Base-by-base conservation (phyloP, 2,797 vertebrate species). In the Simalia tracyae region DNA sequence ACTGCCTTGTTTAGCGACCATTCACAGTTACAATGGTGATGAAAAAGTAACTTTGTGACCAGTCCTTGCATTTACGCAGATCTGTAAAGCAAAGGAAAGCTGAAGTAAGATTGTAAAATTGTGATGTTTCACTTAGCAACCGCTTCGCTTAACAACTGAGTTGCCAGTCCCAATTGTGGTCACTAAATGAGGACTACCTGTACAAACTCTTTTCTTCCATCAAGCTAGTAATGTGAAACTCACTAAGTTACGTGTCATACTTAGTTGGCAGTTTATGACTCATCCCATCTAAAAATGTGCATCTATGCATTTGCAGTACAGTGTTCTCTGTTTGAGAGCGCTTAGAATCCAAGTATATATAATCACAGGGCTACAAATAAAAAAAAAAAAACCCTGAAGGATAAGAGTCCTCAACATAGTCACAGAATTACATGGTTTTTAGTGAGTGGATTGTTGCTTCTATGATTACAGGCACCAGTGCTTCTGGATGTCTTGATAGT, bases 341-440 rank as follows among this genome's bases (percentile, higher is more conserved):
- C 28, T 59, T 22, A 56, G 22, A 91, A 81, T 24, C 11, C 9
- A 76, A 87, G 11, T 14, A 24, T 24, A 59, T 87, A 68, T 91
- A 91, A 87, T 89, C 61, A 59, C 28, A 89, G 50, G 81, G 10
- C 50, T n/a, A 68, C 6, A 59, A 91, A 50, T 54, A 60, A 60
- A 5, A 68, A 26, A 64, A 64, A 36, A 14, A 72, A 22, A 76
- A 85, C 60, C 8, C 87, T 59, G 81, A 92, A 85, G n/a, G 11
- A 50, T 59, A 5, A 59, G 15, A 68, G 17, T 46, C 31, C 88
- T 31, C 50, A 85, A 60, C 46, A 89, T 84, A 84, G 87, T 92
- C 60, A 59, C 54, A 92, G 31, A 92, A 92, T 89, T 57, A 85
- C 81, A 89, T 85, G 60, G 3, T 64, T 84, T 92, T 64, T 63